phyloP scores from a whole-genome alignment of 2,113 vertebrate species.

The Cyphomyrus plagiostoma region DNA sequence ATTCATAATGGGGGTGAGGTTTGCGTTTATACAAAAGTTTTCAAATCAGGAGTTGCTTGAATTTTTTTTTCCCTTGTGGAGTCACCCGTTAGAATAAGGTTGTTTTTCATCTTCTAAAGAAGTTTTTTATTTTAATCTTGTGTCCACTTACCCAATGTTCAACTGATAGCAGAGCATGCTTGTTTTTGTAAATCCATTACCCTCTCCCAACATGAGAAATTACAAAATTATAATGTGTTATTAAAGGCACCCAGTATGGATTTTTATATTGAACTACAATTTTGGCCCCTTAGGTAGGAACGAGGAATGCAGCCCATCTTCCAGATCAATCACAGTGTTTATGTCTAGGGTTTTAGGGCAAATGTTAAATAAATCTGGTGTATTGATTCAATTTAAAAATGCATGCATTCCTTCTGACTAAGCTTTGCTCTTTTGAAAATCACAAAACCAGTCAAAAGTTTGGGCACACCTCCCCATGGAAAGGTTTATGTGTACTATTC shows the following conservation, averaged over 20 bases:
- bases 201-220: neutral
- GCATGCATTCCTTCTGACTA: neutral
- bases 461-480: neutral
- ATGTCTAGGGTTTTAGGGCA: neutral
- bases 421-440: neutral
- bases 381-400: neutral
- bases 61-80: neutral
- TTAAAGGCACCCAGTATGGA: constrained; percentile 6
- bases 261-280: neutral
- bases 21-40: neutral
- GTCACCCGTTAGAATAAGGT: neutral
- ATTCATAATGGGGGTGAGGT: neutral
- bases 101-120: neutral
- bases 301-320: neutral
- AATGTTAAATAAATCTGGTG: neutral
- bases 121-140: neutral
- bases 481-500: neutral
- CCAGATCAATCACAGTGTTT: neutral
- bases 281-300: neutral
- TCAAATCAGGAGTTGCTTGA: constrained; percentile 3
- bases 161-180: neutral
- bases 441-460: neutral
- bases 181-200: neutral
- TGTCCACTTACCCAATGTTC: neutral
- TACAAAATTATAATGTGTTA: neutral